A percentile compares a stretch with the other conserved stretches of the same genome.
phyloP scores from a whole-genome alignment of 2,797 vertebrate genomes.

The Jordanella pulchra region DNA sequence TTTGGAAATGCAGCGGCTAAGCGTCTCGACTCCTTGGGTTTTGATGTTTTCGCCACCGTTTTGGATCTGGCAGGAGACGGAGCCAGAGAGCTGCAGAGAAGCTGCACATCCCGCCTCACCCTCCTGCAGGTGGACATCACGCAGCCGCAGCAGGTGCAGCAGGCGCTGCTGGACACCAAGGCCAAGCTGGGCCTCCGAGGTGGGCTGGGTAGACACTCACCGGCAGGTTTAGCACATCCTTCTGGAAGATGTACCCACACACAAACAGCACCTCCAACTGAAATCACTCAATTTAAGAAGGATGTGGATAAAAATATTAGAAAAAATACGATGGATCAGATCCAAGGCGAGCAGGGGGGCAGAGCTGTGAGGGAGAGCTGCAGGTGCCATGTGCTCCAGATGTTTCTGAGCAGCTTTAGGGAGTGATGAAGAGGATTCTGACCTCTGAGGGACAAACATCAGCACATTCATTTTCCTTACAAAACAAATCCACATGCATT shows the following conservation, averaged over 20 bases:
- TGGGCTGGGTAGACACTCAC: constrained; percentile 49
- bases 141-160: constrained; percentile 86
- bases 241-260: background rate
- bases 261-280: background rate
- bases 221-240: background rate
- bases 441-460: background rate
- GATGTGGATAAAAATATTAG: background rate
- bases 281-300: background rate
- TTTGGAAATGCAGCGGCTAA: constrained; percentile 86
- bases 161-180: constrained; percentile 82
- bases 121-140: constrained; percentile 94
- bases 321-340: background rate
- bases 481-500: background rate
- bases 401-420: background rate
- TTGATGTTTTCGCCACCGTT: constrained; percentile 91
- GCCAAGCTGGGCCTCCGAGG: constrained; percentile 84
- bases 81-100: constrained; percentile 81
- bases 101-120: constrained; percentile 83
- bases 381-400: background rate
- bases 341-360: background rate
- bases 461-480: too few species aligned
- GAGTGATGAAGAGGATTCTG: too few species aligned
- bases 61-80: constrained; percentile 84
- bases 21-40: constrained; percentile 87
- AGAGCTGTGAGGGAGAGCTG: background rate